Conservation (phyloP, 2,113 vertebrate genomes). For the Hylia prasina region DNA sequence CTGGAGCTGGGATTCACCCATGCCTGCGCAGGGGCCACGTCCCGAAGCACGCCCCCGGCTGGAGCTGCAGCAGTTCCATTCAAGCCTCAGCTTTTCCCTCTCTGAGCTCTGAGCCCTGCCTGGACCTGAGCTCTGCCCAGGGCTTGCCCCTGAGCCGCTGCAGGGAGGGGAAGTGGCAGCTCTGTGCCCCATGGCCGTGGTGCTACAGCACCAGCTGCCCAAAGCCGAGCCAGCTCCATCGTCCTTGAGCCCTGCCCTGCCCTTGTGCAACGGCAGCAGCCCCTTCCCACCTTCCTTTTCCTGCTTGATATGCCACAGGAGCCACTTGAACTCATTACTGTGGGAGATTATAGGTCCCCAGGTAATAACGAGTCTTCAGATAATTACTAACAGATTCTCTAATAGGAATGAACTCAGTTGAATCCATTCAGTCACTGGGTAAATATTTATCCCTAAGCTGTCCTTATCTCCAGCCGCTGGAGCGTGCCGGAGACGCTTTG, state of each 20-base stretch:
- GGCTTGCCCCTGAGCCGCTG: neutral
- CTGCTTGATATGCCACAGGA: constrained; percentile 69
- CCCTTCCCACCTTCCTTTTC: constrained; percentile 25
- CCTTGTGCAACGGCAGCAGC: constrained; percentile 1
- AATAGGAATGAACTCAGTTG: constrained; percentile 62
- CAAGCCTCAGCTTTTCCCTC: neutral
- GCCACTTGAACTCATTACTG: constrained; percentile 67
- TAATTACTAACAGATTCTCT: constrained; percentile 71
- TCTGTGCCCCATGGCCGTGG: neutral
- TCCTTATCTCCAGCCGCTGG: neutral
- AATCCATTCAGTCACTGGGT: constrained; percentile 58
- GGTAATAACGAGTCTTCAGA: constrained; percentile 58
- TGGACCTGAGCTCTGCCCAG: neutral
- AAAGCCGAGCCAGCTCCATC: neutral
- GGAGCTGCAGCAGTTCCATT: neutral
- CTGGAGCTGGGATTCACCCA: rapidly evolving
- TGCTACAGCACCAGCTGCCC: neutral
- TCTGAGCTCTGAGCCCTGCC: neutral
- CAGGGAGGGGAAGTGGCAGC: rapidly evolving
- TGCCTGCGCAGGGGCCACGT: neutral
- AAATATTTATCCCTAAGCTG: constrained; percentile 34
- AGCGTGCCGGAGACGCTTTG: neutral
- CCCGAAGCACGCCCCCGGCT: neutral
- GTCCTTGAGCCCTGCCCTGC: constrained; percentile 66
- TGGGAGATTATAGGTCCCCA: constrained; percentile 65